Evolutionary conservation across 2,113 vertebrate species (phyloP).

Genomic region (Crotophaga sulcirostris): DNA sequence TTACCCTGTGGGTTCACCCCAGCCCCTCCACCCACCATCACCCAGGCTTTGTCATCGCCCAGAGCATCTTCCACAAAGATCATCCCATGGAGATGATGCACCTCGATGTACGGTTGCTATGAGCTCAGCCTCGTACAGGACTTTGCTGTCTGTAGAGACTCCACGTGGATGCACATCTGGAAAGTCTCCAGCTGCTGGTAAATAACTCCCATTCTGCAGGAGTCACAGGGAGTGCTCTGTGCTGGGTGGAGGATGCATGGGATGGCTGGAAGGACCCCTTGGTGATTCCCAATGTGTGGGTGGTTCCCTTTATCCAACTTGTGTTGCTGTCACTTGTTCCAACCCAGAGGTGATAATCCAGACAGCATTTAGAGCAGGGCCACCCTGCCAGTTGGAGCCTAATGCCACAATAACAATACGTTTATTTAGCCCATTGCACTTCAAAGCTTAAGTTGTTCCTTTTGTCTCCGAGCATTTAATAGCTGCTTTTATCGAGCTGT

Average conservation of each 20-base stretch:
- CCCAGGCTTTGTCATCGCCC: background rate
- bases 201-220: background rate
- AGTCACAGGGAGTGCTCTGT: background rate
- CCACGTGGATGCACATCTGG: background rate
- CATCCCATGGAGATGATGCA: fast-evolving
- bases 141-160: background rate
- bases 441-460: background rate
- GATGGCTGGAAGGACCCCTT: background rate
- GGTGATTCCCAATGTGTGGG: background rate
- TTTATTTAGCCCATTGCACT: background rate
- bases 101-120: fast-evolving
- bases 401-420: too few species aligned
- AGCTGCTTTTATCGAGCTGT: background rate
- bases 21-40: background rate
- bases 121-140: background rate
- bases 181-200: background rate
- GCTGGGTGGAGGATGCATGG: background rate
- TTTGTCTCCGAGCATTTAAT: background rate
- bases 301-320: background rate
- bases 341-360: background rate
- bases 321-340: background rate
- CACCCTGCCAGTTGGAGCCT: background rate
- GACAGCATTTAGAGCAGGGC: background rate
- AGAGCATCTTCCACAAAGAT: background rate
- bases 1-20: background rate